A percentile compares a stretch with the other conserved stretches of the same genome.
Conservation (phyloP, 2,888 invertebrate species). For the Ochropleura plecta region DNA sequence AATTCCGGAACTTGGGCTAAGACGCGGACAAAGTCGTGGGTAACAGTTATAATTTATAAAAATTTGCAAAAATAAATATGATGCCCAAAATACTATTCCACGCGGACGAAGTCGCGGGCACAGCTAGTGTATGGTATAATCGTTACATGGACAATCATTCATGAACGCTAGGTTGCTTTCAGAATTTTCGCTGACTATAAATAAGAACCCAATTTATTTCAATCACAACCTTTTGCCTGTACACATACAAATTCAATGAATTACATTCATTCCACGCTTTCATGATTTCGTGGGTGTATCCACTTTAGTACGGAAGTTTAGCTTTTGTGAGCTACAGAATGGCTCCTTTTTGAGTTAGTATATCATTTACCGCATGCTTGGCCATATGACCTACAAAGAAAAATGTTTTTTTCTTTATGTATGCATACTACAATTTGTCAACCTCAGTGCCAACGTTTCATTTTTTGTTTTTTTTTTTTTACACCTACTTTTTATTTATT, state of each 20-base stretch:
- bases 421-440: conserved; percentile 52
- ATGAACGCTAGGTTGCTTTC: not conserved
- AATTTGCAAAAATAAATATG: too few species aligned
- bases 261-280: conserved; percentile 2
- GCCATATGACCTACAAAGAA: conserved; percentile 18
- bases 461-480: conserved; percentile 51
- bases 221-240: not conserved
- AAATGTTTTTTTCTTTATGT: conserved; percentile 34
- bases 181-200: not conserved
- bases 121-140: not conserved
- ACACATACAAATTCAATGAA: too few species aligned
- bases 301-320: conserved; percentile 7
- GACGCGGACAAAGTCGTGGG: too few species aligned
- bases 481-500: conserved; percentile 45
- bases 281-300: conserved; percentile 6
- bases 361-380: conserved; percentile 19
- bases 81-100: too few species aligned
- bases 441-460: conserved; percentile 42
- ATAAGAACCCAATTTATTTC: conserved; percentile 1
- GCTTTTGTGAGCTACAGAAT: conserved; percentile 28
- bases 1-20: too few species aligned
- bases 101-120: too few species aligned
- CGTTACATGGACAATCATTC: not conserved
- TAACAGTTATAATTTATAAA: too few species aligned
- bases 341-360: conserved; percentile 18